Conservation (phyloP, 1,140 invertebrate species). For the Drosophila lacteicornis region DNA sequence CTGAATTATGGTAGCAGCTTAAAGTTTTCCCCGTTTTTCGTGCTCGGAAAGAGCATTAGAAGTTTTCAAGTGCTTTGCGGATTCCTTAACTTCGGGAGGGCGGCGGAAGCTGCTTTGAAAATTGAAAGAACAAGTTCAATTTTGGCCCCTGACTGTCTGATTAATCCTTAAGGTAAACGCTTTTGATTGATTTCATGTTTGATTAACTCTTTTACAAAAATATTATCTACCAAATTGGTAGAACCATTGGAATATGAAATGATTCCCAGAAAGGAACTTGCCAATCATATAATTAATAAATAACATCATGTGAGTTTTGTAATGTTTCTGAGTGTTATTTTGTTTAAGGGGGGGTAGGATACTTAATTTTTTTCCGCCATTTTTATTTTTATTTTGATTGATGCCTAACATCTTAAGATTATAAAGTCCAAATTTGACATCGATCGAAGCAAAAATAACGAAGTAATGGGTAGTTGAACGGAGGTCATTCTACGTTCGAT, state of each 20-base stretch:
- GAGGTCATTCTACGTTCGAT: too few species aligned
- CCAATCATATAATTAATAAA: background rate
- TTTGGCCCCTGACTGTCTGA: conserved; percentile 9
- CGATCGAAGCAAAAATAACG: too few species aligned
- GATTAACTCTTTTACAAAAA: background rate
- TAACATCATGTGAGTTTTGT: too few species aligned
- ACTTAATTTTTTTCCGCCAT: too few species aligned
- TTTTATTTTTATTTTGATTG: too few species aligned
- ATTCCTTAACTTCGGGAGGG: conserved; percentile 6
- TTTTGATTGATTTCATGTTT: background rate
- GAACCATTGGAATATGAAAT: background rate
- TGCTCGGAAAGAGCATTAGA: conserved; percentile 43
- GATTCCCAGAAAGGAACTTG: background rate
- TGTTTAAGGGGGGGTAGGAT: too few species aligned
- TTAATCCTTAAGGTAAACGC: conserved; percentile 7
- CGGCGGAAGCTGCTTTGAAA: conserved; percentile 19
- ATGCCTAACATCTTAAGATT: too few species aligned
- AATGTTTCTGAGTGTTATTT: too few species aligned
- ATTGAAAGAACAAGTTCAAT: conserved; percentile 38
- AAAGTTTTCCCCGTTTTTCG: conserved; percentile 57
- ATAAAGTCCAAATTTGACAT: too few species aligned
- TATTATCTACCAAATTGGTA: background rate
- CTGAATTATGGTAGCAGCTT: conserved; percentile 61
- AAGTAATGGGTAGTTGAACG: too few species aligned
- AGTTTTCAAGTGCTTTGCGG: conserved; percentile 47